These are phyloP conservation scores for Drosophila mayaguana DNA, from an alignment of 2,888 invertebrate genomes.

Conservation along the genomic window DNA sequence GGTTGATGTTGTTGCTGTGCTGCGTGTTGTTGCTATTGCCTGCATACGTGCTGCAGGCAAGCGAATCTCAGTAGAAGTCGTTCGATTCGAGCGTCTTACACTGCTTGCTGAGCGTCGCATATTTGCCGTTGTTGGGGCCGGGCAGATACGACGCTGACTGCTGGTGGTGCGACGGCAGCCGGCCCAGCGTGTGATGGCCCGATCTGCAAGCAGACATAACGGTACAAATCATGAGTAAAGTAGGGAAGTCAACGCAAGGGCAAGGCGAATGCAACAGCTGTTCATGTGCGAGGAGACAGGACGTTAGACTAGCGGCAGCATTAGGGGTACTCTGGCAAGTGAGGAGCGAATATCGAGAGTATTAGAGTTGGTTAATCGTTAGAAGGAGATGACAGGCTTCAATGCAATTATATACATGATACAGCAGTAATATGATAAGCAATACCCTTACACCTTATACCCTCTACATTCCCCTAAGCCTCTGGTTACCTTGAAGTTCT, in stretches of 20 bases:
- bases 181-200: slow-evolving; percentile 88
- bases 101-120: slow-evolving; percentile 97
- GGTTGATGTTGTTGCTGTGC: slow-evolving; percentile 49
- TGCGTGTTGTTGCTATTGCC: slow-evolving; percentile 84
- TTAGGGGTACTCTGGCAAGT: slow-evolving; percentile 41
- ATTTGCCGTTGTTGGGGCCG: slow-evolving; percentile 93
- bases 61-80: slow-evolving; percentile 96
- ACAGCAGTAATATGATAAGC: neutral
- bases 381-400: neutral
- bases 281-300: slow-evolving; percentile 11
- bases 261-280: slow-evolving; percentile 30
- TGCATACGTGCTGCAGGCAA: slow-evolving; percentile 87
- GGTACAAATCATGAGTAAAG: neutral
- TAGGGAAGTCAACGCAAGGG: neutral
- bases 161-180: slow-evolving; percentile 87
- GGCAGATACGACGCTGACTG: slow-evolving; percentile 85
- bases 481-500: slow-evolving; percentile 4
- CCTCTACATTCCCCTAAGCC: slow-evolving; percentile 4
- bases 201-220: slow-evolving; percentile 69
- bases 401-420: neutral
- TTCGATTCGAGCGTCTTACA: slow-evolving; percentile 97
- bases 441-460: slow-evolving; percentile 1
- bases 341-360: neutral
- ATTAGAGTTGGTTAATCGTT: neutral
- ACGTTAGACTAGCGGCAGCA: slow-evolving; percentile 37